Conservation (phyloP, 2,888 invertebrate species). For the Lasius platythorax region DNA sequence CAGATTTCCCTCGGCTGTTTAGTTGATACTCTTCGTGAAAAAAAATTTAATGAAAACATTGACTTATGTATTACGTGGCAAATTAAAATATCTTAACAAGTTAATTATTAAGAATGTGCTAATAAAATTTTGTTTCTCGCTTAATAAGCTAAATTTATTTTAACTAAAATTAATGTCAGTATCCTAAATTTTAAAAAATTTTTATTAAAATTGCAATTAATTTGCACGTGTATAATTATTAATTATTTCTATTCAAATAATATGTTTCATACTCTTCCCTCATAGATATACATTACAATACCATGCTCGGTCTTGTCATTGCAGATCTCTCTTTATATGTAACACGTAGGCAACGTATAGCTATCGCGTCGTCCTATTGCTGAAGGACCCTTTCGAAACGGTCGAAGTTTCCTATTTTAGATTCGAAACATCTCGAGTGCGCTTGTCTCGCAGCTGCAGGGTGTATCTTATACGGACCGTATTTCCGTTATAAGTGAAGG, state of each 20-base stretch:
- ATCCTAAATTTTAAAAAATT: not conserved
- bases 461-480: constrained; percentile 55
- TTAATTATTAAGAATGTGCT: not conserved
- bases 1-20: not conserved
- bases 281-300: constrained; percentile 2
- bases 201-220: not conserved
- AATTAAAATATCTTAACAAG: constrained; percentile 1
- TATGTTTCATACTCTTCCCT: not conserved
- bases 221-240: not conserved
- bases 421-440: constrained; percentile 52
- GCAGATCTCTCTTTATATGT: constrained; percentile 2
- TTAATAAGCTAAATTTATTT: not conserved
- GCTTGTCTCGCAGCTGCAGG: constrained; percentile 51
- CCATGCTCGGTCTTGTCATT: not conserved
- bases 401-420: constrained; percentile 54
- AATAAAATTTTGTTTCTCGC: not conserved
- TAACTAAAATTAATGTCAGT: not conserved
- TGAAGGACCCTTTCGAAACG: constrained; percentile 47
- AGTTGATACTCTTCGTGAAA: not conserved
- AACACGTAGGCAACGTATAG: constrained; percentile 11
- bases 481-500: constrained; percentile 52
- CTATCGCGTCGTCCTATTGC: constrained; percentile 12
- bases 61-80: not conserved
- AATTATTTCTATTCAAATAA: not conserved
- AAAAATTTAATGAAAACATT: not conserved